Evolutionary conservation across 2,113 vertebrate species (phyloP).

Genomic region (Xenus cinereus): DNA sequence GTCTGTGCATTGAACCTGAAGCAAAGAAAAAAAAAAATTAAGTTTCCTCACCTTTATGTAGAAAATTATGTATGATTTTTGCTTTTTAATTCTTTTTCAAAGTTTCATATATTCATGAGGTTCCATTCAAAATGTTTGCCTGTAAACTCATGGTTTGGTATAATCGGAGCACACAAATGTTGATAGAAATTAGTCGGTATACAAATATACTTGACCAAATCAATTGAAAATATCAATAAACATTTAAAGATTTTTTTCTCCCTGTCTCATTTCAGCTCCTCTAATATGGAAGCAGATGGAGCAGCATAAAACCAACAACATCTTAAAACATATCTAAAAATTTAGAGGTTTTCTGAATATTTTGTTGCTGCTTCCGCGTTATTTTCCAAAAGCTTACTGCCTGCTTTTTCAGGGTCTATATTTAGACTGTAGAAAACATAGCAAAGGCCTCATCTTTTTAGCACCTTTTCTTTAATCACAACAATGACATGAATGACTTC

Average conservation of each 20-base stretch:
- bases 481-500: neutral
- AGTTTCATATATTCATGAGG: neutral
- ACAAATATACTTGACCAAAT: neutral
- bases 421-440: neutral
- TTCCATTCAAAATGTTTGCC: neutral
- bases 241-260: neutral
- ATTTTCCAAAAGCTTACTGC: neutral
- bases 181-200: neutral
- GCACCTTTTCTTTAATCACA: neutral
- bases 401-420: neutral
- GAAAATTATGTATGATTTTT: neutral
- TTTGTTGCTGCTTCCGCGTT: conserved; percentile 9
- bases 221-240: neutral
- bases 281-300: conserved; percentile 24
- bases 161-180: neutral
- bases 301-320: neutral
- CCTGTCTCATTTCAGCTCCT: neutral
- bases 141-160: neutral
- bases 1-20: neutral
- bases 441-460: neutral
- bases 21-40: neutral
- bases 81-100: neutral
- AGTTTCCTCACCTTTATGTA: neutral
- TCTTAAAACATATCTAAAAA: conserved; percentile 24
- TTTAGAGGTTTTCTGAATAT: neutral